phyloP scores from a whole-genome alignment of 1,140 invertebrate species.

The Drosophila suzukii region DNA sequence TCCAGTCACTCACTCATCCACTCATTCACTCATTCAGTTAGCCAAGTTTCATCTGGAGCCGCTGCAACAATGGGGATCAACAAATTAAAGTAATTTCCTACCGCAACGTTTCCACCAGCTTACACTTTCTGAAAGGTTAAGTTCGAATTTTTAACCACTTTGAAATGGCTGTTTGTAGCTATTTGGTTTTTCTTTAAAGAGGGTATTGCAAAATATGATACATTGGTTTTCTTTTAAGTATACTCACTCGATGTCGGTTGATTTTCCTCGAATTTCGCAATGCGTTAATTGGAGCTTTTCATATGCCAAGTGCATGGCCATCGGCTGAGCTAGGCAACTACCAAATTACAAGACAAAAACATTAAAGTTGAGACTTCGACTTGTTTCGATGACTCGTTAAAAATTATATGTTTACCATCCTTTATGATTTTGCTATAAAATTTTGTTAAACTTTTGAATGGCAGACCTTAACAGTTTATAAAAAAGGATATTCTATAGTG shows the following conservation, averaged over 20 bases:
- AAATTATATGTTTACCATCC: neutral
- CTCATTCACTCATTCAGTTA: conserved; percentile 73
- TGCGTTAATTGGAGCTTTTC: conserved; percentile 67
- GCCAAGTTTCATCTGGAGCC: conserved; percentile 62
- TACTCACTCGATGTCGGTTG: neutral
- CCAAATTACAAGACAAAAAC: conserved; percentile 21
- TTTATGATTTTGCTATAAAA: neutral
- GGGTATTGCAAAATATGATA: conserved; percentile 15
- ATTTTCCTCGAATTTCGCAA: conserved; percentile 31
- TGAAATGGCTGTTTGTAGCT: too few species aligned
- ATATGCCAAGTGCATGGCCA: conserved; percentile 59
- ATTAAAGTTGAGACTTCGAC: neutral
- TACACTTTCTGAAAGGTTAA: conserved; percentile 33
- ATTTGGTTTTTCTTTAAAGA: neutral
- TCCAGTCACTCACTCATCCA: conserved; percentile 47
- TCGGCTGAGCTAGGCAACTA: conserved; percentile 15
- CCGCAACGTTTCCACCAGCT: conserved; percentile 67
- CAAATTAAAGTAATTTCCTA: conserved; percentile 82
- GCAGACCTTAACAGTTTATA: too few species aligned
- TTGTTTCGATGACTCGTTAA: conserved; percentile 8
- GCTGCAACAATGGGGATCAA: conserved; percentile 62
- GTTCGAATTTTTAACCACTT: conserved; percentile 24
- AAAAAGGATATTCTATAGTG: too few species aligned
- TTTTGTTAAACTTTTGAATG: too few species aligned
- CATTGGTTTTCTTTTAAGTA: conserved; percentile 3